A percentile compares a stretch with the other conserved stretches of the same genome.
phyloP scores from a whole-genome alignment of 2,888 invertebrate genomes.

The Peribatodes rhomboidaria region DNA sequence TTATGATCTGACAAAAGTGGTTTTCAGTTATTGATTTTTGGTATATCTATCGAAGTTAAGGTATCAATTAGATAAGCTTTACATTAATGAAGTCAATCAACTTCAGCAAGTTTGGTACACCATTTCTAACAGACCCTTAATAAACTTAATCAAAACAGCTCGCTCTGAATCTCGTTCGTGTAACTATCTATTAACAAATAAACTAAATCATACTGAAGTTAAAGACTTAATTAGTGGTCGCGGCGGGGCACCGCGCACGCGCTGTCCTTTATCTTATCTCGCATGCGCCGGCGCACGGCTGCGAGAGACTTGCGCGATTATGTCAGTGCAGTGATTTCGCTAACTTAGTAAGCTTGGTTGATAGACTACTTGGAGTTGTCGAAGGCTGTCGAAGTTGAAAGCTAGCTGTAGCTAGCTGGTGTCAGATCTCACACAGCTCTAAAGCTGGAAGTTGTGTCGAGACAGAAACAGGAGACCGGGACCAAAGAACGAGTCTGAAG shows the following conservation, averaged over 20 bases:
- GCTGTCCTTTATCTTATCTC: slow-evolving; percentile 46
- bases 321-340: slow-evolving; percentile 28
- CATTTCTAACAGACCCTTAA: background rate
- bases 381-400: background rate
- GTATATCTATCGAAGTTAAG: no score
- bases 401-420: background rate
- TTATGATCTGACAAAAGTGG: no score
- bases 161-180: slow-evolving; percentile 42
- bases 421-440: background rate
- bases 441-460: no score
- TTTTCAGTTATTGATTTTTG: no score
- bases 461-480: no score
- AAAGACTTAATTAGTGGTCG: slow-evolving; percentile 84
- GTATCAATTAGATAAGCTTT: no score
- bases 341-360: slow-evolving; percentile 12
- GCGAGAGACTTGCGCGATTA: slow-evolving; percentile 46
- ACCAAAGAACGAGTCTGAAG: no score
- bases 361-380: background rate
- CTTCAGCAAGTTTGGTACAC: background rate
- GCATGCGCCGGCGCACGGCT: slow-evolving; percentile 63
- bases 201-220: slow-evolving; percentile 71
- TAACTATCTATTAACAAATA: slow-evolving; percentile 70
- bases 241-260: slow-evolving; percentile 78
- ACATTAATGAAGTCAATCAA: no score
- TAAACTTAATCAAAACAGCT: slow-evolving; percentile 33